Evolutionary conservation across 1,140 invertebrate genomes (phyloP).

Genomic region (Latrodectus geometricus): DNA sequence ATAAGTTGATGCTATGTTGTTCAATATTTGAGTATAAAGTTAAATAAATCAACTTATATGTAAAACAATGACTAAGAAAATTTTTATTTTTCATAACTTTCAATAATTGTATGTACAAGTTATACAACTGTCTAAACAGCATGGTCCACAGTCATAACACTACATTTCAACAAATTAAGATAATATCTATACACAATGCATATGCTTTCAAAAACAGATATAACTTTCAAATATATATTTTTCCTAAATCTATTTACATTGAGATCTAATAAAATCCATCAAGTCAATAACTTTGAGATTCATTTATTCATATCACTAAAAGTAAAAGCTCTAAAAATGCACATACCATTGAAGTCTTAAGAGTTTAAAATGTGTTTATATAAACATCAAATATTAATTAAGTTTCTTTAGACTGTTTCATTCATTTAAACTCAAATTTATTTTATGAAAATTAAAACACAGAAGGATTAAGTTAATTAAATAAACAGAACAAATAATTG

Average conservation of each 20-base stretch:
- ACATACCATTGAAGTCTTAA: background rate
- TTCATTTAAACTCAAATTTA: background rate
- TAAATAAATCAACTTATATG: no score
- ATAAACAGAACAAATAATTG: background rate
- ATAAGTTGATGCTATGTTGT: no score
- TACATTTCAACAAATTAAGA: constrained; percentile 37
- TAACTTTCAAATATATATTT: constrained; percentile 5
- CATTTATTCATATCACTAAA: background rate
- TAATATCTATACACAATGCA: constrained; percentile 17
- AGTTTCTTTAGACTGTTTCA: background rate
- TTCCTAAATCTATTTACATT: constrained; percentile 45
- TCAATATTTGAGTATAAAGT: no score
- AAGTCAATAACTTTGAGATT: background rate
- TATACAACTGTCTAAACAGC: constrained; percentile 35
- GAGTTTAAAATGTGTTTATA: background rate
- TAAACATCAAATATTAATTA: background rate
- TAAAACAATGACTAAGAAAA: constrained; percentile 60
- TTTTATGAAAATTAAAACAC: background rate
- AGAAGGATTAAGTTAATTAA: background rate
- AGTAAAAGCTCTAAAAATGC: constrained; percentile 16
- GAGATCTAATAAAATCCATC: constrained; percentile 18
- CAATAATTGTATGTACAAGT: constrained; percentile 44
- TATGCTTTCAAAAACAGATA: constrained; percentile 11
- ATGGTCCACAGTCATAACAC: constrained; percentile 50
- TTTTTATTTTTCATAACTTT: constrained; percentile 42